phyloP scores from a whole-genome alignment of 2,113 vertebrate species.

The Tyrannus savana region DNA sequence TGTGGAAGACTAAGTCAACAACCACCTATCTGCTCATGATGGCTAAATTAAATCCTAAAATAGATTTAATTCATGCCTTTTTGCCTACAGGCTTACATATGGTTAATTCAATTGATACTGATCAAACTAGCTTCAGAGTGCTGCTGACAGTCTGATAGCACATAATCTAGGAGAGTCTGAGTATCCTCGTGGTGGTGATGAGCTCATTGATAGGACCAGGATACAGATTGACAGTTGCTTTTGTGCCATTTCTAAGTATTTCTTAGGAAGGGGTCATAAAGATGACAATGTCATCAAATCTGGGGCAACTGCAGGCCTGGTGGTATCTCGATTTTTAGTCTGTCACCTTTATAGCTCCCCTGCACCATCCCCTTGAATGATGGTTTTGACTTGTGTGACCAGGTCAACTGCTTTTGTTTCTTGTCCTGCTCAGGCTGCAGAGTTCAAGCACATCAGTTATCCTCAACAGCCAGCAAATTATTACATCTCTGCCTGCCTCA shows the following conservation, averaged over 20 bases:
- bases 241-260: neutral
- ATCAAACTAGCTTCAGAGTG: neutral
- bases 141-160: neutral
- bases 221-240: neutral
- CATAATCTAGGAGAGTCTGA: neutral
- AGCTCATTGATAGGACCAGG: neutral
- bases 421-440: neutral
- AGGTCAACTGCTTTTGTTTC: neutral
- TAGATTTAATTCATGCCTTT: neutral
- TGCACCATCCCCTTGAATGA: neutral
- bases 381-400: neutral
- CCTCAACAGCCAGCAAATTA: neutral
- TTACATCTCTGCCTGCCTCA: neutral
- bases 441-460: neutral
- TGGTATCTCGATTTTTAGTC: neutral
- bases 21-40: neutral
- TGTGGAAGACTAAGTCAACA: neutral
- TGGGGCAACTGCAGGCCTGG: neutral
- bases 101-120: neutral
- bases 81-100: neutral
- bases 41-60: neutral
- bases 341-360: neutral
- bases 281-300: rapidly evolving
- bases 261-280: neutral
- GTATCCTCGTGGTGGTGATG: neutral